Percentiles rank a stretch among this genome's conserved stretches.
Conservation (phyloP, 35 echinoderm and acorn worm species). For the Anneissia japonica region DNA sequence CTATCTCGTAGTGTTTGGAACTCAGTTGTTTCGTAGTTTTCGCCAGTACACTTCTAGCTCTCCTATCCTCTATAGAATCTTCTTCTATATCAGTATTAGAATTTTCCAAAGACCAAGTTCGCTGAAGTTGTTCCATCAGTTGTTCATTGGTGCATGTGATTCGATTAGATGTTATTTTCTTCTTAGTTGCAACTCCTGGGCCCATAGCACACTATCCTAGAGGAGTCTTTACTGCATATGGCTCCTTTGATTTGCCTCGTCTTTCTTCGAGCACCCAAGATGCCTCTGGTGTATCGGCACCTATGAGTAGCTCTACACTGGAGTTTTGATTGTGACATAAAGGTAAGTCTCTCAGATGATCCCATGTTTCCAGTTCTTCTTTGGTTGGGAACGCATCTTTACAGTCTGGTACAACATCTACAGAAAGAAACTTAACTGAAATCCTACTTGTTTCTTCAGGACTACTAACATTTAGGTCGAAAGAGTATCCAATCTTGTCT, state of each 20-base stretch:
- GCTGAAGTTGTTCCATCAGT: neutral
- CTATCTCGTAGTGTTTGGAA: neutral
- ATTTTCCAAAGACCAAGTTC: conserved; percentile 10
- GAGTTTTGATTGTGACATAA: conserved; percentile 1
- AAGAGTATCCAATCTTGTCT: neutral
- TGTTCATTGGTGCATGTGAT: conserved; percentile 4
- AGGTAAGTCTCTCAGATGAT: conserved; percentile 27
- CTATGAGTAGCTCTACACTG: conserved; percentile 51
- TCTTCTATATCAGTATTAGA: neutral
- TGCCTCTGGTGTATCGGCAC: conserved; percentile 47
- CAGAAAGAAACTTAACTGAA: conserved; percentile 31
- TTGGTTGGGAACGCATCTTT: conserved; percentile 11
- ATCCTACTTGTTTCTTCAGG: conserved; percentile 9
- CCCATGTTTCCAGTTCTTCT: conserved; percentile 20
- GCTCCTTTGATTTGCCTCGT: conserved; percentile 37
- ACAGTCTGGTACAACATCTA: conserved; percentile 30
- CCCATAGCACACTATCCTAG: conserved; percentile 32
- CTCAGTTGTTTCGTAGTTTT: neutral
- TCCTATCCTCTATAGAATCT: conserved; percentile 12
- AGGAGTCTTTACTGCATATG: conserved; percentile 27
- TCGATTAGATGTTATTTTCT: too few relatives aligned
- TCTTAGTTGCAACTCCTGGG: neutral
- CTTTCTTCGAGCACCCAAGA: conserved; percentile 61
- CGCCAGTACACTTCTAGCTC: neutral
- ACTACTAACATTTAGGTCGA: conserved; percentile 16